A percentile compares a stretch with the other conserved stretches of the same genome.
Conservation (phyloP, 2,797 vertebrate species). For the Microctenopoma steveboyesi region DNA sequence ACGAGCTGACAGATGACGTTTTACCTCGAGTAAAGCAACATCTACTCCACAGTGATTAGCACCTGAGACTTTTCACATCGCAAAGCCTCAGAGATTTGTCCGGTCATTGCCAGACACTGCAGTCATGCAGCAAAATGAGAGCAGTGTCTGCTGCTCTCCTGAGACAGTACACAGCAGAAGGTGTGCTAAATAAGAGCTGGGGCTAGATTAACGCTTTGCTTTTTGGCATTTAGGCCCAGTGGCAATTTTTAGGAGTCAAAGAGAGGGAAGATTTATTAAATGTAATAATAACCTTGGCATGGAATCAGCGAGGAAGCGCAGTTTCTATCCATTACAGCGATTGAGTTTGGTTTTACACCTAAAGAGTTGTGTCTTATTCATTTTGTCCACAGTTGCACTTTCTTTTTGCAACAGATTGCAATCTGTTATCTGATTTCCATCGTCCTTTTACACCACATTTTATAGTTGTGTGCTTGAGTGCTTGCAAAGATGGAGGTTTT, state of each 20-base stretch:
- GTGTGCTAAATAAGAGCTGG: constrained; percentile 52
- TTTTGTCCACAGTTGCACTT: constrained; percentile 44
- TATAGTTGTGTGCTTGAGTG: constrained; percentile 58
- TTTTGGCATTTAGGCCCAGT: constrained; percentile 53
- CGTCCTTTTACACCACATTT: constrained; percentile 30
- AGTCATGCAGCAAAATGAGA: constrained; percentile 76
- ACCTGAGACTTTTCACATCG: constrained; percentile 33
- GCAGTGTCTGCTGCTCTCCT: constrained; percentile 54
- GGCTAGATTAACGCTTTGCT: constrained; percentile 46
- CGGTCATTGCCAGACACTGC: constrained; percentile 60
- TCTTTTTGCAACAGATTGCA: constrained; percentile 37
- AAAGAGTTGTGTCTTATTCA: constrained; percentile 20
- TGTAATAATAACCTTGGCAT: constrained; percentile 65
- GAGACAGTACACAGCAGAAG: constrained; percentile 55
- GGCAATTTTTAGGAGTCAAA: constrained; percentile 59
- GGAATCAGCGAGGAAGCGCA: constrained; percentile 23
- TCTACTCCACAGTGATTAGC: constrained; percentile 22
- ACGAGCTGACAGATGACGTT: constrained; percentile 5
- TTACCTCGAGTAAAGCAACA: constrained; percentile 10
- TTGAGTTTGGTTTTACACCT: constrained; percentile 27
- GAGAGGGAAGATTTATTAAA: constrained; percentile 54
- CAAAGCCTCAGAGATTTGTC: constrained; percentile 43
- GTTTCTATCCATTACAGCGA: constrained; percentile 20
- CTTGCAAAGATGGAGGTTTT: constrained; percentile 33
- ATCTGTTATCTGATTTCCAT: constrained; percentile 24